Evolutionary conservation across 2,888 invertebrate species (phyloP), one percentile per base, ranked within the genome.

Genomic region (Xanthia icteritia): DNA sequence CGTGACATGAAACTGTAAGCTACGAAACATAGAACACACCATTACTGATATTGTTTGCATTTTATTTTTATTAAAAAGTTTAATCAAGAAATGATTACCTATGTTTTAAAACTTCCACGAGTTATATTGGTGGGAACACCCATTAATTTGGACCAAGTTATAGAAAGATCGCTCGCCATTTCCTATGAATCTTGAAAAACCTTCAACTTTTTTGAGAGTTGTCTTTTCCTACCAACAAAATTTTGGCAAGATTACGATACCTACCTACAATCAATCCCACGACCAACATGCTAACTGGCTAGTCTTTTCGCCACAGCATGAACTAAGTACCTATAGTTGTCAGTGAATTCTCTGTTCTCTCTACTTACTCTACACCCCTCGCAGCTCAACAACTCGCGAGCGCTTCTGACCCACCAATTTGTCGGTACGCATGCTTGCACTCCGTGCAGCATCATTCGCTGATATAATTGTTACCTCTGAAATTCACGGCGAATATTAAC

Each of bases 371-470:
- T 15, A 15, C 1, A 20, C 0, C 0, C 13, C 84, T 79, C 67
- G 74, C 63, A 77, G 67, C 65, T 86, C 76, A 1, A 11, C 15
- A 31, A n/a, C 15, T n/a, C 60, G 42, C 72, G 73, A 69, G 69
- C 78, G 75, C 65, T 60, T 85, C 83, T 81, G 87, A 82, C 84
- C 79, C 70, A 80, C 82, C 84, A 89, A 89, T 88, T 89, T 86
- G 77, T 65, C 74, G 61, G 65, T 65, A 88, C 82, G 89, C 89
- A 85, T 85, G 87, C 87, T 60, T 83, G 86, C 89, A 85, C 81
- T 60, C 84, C n/a, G 67, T 48, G 63, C 71, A 63, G 76, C 87
- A 84, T 85, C 89, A 84, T 85, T 79, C 77, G 67, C 61, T 76
- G 60, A 81, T 88, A 81, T 84, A 88, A 86, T 89, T 88, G 77